phyloP scores from a whole-genome alignment of 2,888 invertebrate genomes.

The Galerucella nymphaeae region DNA sequence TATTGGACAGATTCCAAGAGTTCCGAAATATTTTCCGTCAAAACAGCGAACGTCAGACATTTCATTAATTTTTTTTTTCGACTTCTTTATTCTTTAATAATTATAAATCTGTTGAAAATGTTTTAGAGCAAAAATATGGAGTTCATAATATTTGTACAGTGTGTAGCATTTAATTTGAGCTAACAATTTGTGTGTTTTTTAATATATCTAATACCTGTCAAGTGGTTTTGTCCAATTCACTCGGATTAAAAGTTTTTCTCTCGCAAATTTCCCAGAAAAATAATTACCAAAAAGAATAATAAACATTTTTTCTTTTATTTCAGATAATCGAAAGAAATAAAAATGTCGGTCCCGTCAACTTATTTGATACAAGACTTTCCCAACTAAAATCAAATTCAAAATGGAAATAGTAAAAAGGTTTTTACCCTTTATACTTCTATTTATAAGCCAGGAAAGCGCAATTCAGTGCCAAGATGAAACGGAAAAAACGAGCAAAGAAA shows the following conservation, averaged over 20 bases:
- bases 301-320: constrained; percentile 16
- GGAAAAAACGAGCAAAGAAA: constrained; percentile 35
- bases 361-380: constrained; percentile 26
- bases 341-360: constrained; percentile 30
- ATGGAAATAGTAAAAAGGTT: constrained; percentile 41
- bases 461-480: constrained; percentile 45
- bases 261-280: too few relatives aligned
- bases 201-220: too few relatives aligned
- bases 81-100: neutral
- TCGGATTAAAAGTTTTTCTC: too few relatives aligned
- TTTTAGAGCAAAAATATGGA: too few relatives aligned
- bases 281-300: too few relatives aligned
- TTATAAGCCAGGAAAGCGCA: constrained; percentile 45
- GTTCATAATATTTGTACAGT: too few relatives aligned
- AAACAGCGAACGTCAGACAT: constrained; percentile 7
- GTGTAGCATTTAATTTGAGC: too few relatives aligned
- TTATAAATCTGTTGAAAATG: neutral
- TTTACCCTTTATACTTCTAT: constrained; percentile 49
- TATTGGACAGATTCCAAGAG: constrained; percentile 2
- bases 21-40: constrained; percentile 18
- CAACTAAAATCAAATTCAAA: constrained; percentile 31
- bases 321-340: constrained; percentile 23
- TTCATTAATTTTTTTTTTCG: neutral
- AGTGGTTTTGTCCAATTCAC: too few relatives aligned
- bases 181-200: too few relatives aligned